These are phyloP conservation scores for Caenorhabditis doughertyi DNA, from an alignment of 2,888 invertebrate genomes.

Conservation along the genomic window DNA sequence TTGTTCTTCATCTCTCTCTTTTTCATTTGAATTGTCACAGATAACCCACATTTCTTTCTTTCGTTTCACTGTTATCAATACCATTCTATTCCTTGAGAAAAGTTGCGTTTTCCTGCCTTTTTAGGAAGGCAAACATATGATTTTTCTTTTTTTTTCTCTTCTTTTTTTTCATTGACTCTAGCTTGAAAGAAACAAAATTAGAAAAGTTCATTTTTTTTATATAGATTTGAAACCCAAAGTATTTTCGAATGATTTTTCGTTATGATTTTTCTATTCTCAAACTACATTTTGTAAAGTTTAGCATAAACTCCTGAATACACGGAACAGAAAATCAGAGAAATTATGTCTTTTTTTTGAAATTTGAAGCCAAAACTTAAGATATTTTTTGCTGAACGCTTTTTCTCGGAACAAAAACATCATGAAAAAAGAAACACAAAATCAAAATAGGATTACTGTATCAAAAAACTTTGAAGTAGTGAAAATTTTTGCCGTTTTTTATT, in stretches of 20 bases:
- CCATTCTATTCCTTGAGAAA: background rate
- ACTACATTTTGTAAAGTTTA: background rate
- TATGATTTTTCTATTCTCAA: background rate
- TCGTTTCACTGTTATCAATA: conserved; percentile 33
- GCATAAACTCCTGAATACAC: no score
- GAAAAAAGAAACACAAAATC: no score
- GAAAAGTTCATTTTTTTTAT: no score
- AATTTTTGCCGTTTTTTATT: no score
- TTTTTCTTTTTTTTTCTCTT: background rate
- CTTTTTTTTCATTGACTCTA: background rate
- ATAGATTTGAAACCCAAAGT: background rate
- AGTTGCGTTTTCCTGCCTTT: conserved; percentile 11
- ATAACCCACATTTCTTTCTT: conserved; percentile 36
- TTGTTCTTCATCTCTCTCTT: conserved; percentile 12
- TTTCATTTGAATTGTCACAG: background rate
- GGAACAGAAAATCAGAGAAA: no score
- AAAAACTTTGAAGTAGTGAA: no score
- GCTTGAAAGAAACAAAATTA: no score
- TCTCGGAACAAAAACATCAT: no score
- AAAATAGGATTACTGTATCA: no score
- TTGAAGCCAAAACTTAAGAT: no score
- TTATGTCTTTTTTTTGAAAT: no score
- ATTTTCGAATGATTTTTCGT: conserved; percentile 18
- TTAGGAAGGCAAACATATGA: conserved; percentile 20
- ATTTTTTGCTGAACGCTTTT: no score